Percentiles rank a stretch among this genome's conserved stretches.
phyloP scores from a whole-genome alignment of 2,888 invertebrate genomes.

The Macropis europaea region DNA sequence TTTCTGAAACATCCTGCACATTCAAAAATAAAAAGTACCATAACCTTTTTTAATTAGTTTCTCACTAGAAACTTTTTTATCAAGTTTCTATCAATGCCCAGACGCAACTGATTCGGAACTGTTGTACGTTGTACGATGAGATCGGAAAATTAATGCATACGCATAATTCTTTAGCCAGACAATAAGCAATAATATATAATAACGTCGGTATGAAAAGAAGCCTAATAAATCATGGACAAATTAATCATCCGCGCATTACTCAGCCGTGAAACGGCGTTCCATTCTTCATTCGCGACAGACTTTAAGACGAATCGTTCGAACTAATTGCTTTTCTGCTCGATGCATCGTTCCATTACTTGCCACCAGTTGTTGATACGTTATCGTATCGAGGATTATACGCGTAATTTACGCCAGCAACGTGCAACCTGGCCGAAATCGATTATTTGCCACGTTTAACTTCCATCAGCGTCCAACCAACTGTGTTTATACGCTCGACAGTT shows the following conservation, averaged over 20 bases:
- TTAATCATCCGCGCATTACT: background rate
- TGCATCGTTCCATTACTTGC: conserved; percentile 29
- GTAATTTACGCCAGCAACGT: conserved; percentile 56
- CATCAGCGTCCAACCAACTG: conserved; percentile 57
- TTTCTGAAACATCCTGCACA: no score
- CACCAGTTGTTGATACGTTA: conserved; percentile 56
- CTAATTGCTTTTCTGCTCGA: conserved; percentile 48
- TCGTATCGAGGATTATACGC: conserved; percentile 60
- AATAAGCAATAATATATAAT: no score
- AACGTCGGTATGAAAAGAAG: no score
- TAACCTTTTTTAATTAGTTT: no score
- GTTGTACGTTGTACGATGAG: no score
- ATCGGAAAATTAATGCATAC: no score
- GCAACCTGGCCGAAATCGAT: conserved; percentile 52
- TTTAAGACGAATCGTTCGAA: conserved; percentile 39
- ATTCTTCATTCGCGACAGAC: conserved; percentile 12
- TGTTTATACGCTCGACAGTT: conserved; percentile 57
- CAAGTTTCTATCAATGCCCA: no score
- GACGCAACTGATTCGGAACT: no score
- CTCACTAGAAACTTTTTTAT: no score
- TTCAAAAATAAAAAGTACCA: no score
- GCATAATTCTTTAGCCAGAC: no score
- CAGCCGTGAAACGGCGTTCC: background rate
- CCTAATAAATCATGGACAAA: conserved; percentile 2
- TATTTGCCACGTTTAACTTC: conserved; percentile 66